These are phyloP conservation scores for Linnaemya vulpina DNA, from an alignment of 2,888 invertebrate species.

Conservation along the genomic window DNA sequence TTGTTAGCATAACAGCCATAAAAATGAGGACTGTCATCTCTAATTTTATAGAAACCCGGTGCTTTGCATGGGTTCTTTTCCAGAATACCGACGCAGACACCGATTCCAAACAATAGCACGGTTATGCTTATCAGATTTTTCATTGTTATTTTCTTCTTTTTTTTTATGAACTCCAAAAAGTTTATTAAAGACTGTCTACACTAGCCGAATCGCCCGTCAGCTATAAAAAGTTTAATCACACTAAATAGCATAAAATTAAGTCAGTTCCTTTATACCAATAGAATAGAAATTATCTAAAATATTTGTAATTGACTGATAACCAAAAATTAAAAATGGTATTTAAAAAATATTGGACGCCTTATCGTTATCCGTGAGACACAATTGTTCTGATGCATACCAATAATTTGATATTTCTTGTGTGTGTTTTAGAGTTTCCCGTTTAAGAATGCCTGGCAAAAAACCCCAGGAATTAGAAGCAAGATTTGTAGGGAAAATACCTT, in stretches of 20 bases:
- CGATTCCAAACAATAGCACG: constrained; percentile 28
- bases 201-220: constrained; percentile 1
- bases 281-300: background rate
- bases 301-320: constrained; percentile 66
- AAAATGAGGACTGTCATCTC: constrained; percentile 73
- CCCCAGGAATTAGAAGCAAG: no score
- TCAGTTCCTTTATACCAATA: constrained; percentile 76
- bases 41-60: constrained; percentile 73
- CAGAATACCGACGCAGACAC: constrained; percentile 7
- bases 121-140: constrained; percentile 49
- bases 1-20: constrained; percentile 73
- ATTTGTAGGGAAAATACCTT: no score
- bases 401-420: background rate
- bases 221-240: constrained; percentile 58
- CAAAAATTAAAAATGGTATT: constrained; percentile 7
- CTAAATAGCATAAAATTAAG: constrained; percentile 73
- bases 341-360: constrained; percentile 19
- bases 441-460: no score
- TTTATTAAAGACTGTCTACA: background rate
- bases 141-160: constrained; percentile 53
- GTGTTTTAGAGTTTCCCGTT: no score
- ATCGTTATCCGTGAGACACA: constrained; percentile 46
- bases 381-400: constrained; percentile 28
- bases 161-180: constrained; percentile 10
- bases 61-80: constrained; percentile 67